These are phyloP conservation scores for Zaprionus capensis DNA, from an alignment of 1,140 invertebrate genomes.

Conservation along the genomic window DNA sequence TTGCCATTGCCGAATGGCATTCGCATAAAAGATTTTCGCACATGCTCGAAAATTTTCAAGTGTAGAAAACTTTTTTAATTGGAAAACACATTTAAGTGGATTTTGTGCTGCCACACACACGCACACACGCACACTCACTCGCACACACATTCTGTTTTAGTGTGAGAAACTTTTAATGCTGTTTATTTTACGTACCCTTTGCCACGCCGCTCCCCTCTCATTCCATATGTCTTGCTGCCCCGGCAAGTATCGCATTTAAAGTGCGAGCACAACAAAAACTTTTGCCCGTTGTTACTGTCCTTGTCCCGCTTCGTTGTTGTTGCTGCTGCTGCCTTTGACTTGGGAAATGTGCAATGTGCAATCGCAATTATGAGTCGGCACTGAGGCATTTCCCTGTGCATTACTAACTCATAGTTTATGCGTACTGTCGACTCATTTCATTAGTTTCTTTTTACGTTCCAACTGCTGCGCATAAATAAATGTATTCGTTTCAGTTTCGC, in stretches of 20 bases:
- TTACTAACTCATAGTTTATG: constrained; percentile 75
- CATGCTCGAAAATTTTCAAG: constrained; percentile 79
- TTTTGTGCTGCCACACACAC: constrained; percentile 48
- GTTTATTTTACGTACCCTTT: constrained; percentile 58
- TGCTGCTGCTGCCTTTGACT: constrained; percentile 26
- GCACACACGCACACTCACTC: constrained; percentile 1
- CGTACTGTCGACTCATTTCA: constrained; percentile 65
- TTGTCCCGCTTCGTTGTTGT: background rate
- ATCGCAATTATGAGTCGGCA: constrained; percentile 63
- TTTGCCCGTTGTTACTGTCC: constrained; percentile 24
- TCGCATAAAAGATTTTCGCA: constrained; percentile 82
- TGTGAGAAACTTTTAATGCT: constrained; percentile 74
- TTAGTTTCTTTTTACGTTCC: constrained; percentile 47
- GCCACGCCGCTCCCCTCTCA: background rate
- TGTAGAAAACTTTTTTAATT: constrained; percentile 82
- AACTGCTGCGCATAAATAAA: constrained; percentile 41
- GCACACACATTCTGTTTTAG: background rate
- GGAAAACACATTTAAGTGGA: constrained; percentile 83
- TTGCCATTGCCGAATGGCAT: constrained; percentile 67
- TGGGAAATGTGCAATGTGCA: constrained; percentile 44
- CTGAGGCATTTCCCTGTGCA: constrained; percentile 60
- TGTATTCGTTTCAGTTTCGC: constrained; percentile 12
- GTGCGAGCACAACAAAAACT: constrained; percentile 49
- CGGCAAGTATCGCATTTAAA: constrained; percentile 63
- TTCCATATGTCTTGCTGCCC: background rate